Percentiles rank a stretch among this genome's conserved stretches.
Evolutionary conservation across 1,140 invertebrate genomes (phyloP).

Genomic region (Colletes latitarsis): DNA sequence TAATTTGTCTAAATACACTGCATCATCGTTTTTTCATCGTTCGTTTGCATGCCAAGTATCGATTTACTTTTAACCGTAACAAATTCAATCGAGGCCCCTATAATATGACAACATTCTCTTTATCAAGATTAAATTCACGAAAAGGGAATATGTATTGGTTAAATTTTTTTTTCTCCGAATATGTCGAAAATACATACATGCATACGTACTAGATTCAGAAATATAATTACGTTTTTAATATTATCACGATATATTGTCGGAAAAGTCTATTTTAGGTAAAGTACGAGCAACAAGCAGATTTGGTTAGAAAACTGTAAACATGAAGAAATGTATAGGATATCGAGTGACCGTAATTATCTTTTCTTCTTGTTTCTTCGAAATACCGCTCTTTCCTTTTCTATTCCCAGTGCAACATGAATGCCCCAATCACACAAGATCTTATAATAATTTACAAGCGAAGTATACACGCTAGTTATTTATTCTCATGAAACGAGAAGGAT

Average conservation of each 20-base stretch:
- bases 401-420: background rate
- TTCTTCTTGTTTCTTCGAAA: background rate
- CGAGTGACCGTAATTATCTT: background rate
- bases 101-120: background rate
- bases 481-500: conserved; percentile 1
- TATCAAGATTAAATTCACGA: background rate
- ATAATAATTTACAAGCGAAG: background rate
- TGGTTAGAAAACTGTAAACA: conserved; percentile 31
- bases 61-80: background rate
- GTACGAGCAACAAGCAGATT: background rate
- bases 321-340: background rate
- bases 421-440: background rate
- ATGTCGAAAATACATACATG: background rate
- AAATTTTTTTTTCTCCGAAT: background rate
- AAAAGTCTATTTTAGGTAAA: background rate
- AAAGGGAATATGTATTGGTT: background rate
- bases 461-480: background rate
- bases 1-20: background rate
- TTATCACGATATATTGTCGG: background rate
- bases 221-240: background rate
- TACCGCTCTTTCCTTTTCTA: background rate
- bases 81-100: background rate
- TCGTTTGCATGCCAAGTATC: background rate
- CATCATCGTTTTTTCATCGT: background rate
- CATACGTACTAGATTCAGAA: background rate